Evolutionary conservation across 2,888 invertebrate species (phyloP).

Genomic region (Hydraecia micacea): DNA sequence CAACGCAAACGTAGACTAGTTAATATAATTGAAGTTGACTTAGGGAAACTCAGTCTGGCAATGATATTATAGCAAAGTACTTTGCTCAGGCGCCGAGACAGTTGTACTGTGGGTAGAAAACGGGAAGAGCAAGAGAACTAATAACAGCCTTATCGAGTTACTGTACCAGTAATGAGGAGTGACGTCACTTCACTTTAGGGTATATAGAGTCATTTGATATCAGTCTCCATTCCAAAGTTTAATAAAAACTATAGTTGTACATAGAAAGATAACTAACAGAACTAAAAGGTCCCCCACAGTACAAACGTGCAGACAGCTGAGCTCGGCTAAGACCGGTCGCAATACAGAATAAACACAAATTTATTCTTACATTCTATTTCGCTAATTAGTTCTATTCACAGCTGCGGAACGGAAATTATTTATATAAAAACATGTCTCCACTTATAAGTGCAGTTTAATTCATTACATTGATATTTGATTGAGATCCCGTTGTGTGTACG

Average conservation of each 20-base stretch:
- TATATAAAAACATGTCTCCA: conserved; percentile 77
- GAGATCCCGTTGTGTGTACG: conserved; percentile 83
- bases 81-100: conserved; percentile 45
- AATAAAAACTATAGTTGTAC: conserved; percentile 5
- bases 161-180: conserved; percentile 34
- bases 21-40: conserved; percentile 69
- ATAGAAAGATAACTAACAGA: conserved; percentile 36
- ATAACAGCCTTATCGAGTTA: conserved; percentile 55
- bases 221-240: conserved; percentile 28
- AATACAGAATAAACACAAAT: conserved; percentile 63
- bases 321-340: conserved; percentile 64
- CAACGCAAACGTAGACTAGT: conserved; percentile 73
- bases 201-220: conserved; percentile 1
- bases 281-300: conserved; percentile 20
- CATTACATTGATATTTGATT: conserved; percentile 75
- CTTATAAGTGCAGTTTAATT: conserved; percentile 73
- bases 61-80: conserved; percentile 66
- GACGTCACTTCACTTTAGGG: neutral
- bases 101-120: conserved; percentile 28
- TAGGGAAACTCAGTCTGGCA: conserved; percentile 80
- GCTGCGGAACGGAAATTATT: conserved; percentile 87
- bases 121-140: conserved; percentile 29
- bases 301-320: conserved; percentile 39
- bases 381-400: conserved; percentile 86
- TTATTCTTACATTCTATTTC: conserved; percentile 77